Percentiles rank a stretch among this genome's conserved stretches.
These are phyloP conservation scores for Ephialtes manifestator DNA, from an alignment of 2,888 invertebrate species.

Conservation along the genomic window DNA sequence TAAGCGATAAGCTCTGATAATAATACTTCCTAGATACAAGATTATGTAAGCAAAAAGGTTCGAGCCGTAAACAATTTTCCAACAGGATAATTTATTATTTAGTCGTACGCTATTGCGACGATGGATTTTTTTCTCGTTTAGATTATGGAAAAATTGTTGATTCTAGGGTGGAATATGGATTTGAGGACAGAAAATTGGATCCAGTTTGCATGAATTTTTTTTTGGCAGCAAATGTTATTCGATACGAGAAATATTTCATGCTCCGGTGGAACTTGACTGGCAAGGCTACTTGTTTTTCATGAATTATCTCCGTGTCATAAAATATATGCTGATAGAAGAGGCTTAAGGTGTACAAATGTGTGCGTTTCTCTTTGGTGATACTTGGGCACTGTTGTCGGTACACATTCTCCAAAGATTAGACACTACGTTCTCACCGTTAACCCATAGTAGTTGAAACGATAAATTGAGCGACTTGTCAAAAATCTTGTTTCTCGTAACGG, in stretches of 20 bases:
- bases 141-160: no score
- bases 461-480: conserved; percentile 14
- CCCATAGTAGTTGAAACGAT: conserved; percentile 32
- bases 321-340: conserved; percentile 69
- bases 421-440: conserved; percentile 39
- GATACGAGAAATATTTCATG: neutral
- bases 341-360: conserved; percentile 71
- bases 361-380: conserved; percentile 47
- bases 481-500: neutral
- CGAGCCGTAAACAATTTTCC: neutral
- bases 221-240: neutral
- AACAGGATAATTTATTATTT: neutral
- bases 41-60: conserved; percentile 59
- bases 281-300: conserved; percentile 64
- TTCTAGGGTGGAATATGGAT: no score
- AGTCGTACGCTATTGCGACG: neutral
- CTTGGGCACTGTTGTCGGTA: conserved; percentile 52
- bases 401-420: conserved; percentile 64
- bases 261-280: conserved; percentile 2
- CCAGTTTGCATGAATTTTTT: neutral
- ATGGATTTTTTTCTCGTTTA: neutral
- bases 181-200: neutral
- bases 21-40: conserved; percentile 67
- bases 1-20: conserved; percentile 68
- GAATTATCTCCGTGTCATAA: conserved; percentile 74